Conservation (phyloP, 2,113 vertebrate species). For the Ranitomeya imitator region DNA sequence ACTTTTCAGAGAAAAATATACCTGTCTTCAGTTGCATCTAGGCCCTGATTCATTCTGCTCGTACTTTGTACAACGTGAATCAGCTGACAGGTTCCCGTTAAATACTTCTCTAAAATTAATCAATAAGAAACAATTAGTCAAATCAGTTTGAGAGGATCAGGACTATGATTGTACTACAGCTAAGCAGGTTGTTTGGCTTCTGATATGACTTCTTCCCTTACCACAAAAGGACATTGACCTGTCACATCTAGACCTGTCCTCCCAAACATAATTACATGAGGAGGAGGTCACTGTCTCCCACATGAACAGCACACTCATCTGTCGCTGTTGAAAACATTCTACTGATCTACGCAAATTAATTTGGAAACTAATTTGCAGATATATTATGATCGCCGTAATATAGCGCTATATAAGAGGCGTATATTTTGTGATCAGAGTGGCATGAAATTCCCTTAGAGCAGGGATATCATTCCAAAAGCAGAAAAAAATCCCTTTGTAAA, state of each 20-base stretch:
- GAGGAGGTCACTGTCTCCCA: conserved; percentile 5
- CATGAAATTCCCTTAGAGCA: neutral
- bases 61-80: too few relatives aligned
- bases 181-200: neutral
- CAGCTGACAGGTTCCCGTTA: too few relatives aligned
- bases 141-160: neutral
- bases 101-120: too few relatives aligned
- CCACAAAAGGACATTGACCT: neutral
- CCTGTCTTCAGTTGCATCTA: too few relatives aligned
- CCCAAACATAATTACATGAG: neutral
- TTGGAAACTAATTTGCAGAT: neutral
- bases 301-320: neutral
- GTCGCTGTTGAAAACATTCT: neutral
- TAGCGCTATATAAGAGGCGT: neutral
- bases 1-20: too few relatives aligned
- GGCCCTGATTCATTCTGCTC: too few relatives aligned
- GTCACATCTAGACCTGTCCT: neutral
- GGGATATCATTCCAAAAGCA: neutral
- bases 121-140: too few relatives aligned
- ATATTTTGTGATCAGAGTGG: neutral
- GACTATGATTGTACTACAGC: neutral
- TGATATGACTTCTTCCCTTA: neutral
- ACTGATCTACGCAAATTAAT: neutral
- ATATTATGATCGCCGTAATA: neutral
- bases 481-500: neutral